These are phyloP conservation scores for Unio pictorum DNA, from an alignment of 2,888 invertebrate species.

Conservation along the genomic window DNA sequence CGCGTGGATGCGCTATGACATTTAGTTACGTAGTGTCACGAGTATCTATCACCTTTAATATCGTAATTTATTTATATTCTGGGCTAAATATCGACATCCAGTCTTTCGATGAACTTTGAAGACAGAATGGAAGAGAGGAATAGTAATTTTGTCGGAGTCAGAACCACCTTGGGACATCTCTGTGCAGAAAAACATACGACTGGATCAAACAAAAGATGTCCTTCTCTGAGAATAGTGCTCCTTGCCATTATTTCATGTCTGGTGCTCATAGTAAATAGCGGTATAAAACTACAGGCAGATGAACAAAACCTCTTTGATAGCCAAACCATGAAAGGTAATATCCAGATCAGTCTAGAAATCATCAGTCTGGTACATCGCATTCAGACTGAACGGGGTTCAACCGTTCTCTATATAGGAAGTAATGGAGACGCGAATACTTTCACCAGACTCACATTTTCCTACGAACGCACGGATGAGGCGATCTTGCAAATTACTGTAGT, in stretches of 20 bases:
- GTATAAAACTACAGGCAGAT: background rate
- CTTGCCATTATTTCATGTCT: conserved; percentile 8
- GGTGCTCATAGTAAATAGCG: background rate
- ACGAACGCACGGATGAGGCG: conserved; percentile 24
- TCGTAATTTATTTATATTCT: too few species aligned
- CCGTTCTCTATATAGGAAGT: conserved; percentile 48
- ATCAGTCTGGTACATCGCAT: conserved; percentile 44
- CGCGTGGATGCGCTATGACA: too few species aligned
- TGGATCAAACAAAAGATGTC: conserved; percentile 2
- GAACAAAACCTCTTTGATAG: background rate
- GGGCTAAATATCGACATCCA: too few species aligned
- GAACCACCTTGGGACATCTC: too few species aligned
- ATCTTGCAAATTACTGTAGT: conserved; percentile 17
- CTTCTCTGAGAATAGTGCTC: conserved; percentile 5
- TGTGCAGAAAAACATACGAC: background rate
- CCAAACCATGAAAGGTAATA: conserved; percentile 3
- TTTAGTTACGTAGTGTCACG: too few species aligned
- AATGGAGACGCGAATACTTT: conserved; percentile 21
- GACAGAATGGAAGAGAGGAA: too few species aligned
- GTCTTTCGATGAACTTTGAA: too few species aligned
- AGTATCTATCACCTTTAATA: too few species aligned
- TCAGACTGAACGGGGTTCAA: conserved; percentile 56
- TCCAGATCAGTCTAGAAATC: conserved; percentile 47
- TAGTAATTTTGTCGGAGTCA: too few species aligned
- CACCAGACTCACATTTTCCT: conserved; percentile 13